Base-by-base conservation (phyloP, 2,113 vertebrate genomes). In the Rhinoderma darwinii region DNA sequence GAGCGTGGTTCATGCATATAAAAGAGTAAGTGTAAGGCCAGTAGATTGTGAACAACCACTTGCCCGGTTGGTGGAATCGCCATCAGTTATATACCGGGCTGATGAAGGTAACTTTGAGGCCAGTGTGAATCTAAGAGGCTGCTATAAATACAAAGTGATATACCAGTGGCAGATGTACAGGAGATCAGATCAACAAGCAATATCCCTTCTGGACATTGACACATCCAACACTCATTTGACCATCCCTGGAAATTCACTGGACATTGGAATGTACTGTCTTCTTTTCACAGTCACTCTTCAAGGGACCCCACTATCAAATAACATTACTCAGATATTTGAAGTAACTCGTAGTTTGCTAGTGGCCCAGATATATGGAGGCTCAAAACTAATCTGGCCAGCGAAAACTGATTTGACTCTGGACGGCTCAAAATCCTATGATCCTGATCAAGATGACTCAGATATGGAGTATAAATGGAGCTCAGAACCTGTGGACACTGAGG, bases 301-400 rank as follows among this genome's bases (percentile, higher is more conserved):
- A 22, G 91, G 90, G 75, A 95, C 95, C 12, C 93, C 93, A 59
- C n/a, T 96, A 7, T 11, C 86, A 3, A 86, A 89, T 27, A 88
- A 89, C 39, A 81, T 66, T 47, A 90, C 82, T 8, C 78, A 82
- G 2, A 85, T 30, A 14, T 37, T 96, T 27, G 89, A 90, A 0
- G 94, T 95, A 47, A 83, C 91, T 41, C 89, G 91, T 84, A 94
- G 93, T 39, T 89, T 89, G 0, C 81, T 95, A 75, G 91, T 94
- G 6, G 90, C 95, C 27, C 39, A 91, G 41, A 95, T 96, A 73
- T 91, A 90, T 63, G 95, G 95, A 63, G 95, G 95, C 25, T 93
- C 94, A 0, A 85, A 90, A 82, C 90, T 92, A 88, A 72, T 91
- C 27, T 95, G 95, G 92, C 88, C 94, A 44, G 89, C 80, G 44